Percentiles rank a stretch among this genome's conserved stretches.
phyloP scores from a whole-genome alignment of 2,797 vertebrate genomes.

The Pangasius djambal region DNA sequence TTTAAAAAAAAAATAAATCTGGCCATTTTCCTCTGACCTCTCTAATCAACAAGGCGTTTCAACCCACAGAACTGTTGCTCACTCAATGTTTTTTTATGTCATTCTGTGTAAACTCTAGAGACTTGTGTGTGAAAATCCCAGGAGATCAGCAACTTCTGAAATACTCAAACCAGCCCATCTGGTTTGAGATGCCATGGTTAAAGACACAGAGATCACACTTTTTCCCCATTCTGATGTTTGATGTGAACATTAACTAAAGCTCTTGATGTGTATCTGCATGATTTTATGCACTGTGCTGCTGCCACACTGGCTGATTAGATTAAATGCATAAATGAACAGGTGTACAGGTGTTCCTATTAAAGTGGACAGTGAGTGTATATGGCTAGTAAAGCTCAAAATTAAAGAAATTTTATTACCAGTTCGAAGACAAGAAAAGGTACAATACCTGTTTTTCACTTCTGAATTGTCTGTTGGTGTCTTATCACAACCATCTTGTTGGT shows the following conservation, averaged over 20 bases:
- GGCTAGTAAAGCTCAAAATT: not conserved
- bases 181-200: not conserved
- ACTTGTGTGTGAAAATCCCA: too few relatives aligned
- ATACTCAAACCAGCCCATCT: not conserved
- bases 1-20: not conserved
- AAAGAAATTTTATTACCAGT: not conserved
- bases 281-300: not conserved
- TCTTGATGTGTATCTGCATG: not conserved
- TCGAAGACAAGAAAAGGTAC: not conserved
- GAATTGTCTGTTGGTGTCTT: slow-evolving; percentile 36
- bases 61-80: too few relatives aligned
- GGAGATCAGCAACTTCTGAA: not conserved
- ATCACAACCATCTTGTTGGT: slow-evolving; percentile 22
- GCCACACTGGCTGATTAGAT: not conserved
- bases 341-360: not conserved
- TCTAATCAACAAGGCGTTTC: too few relatives aligned
- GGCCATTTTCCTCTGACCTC: too few relatives aligned
- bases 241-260: not conserved
- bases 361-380: not conserved
- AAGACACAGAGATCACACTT: not conserved
- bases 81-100: too few relatives aligned
- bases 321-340: not conserved
- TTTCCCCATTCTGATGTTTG: not conserved
- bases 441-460: slow-evolving; percentile 35
- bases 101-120: too few relatives aligned